phyloP scores from a whole-genome alignment of 1,140 invertebrate genomes.

The Temnothorax longispinosus region DNA sequence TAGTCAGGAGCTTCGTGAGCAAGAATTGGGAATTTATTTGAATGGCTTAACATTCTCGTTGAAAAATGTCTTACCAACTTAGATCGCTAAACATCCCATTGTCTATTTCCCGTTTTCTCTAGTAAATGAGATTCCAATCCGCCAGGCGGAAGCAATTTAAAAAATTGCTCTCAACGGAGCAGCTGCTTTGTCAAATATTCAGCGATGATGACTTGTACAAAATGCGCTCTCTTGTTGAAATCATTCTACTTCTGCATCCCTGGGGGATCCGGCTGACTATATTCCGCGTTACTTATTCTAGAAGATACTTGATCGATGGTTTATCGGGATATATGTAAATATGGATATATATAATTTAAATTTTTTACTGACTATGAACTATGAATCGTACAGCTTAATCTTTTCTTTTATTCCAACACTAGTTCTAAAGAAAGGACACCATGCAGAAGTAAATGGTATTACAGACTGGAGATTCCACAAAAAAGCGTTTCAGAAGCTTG shows the following conservation, averaged over 20 bases:
- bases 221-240: slow-evolving; percentile 61
- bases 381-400: too few relatives aligned
- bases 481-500: background rate
- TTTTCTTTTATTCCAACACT: too few relatives aligned
- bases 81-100: slow-evolving; percentile 38
- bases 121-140: slow-evolving; percentile 39
- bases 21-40: background rate
- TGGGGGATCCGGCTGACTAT: slow-evolving; percentile 65
- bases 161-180: slow-evolving; percentile 76
- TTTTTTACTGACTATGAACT: too few relatives aligned
- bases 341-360: too few relatives aligned
- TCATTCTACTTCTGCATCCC: slow-evolving; percentile 68
- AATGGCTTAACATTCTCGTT: background rate
- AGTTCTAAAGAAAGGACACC: background rate
- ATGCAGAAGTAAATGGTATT: background rate
- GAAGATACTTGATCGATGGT: background rate
- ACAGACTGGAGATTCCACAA: background rate
- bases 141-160: slow-evolving; percentile 75
- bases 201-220: slow-evolving; percentile 62
- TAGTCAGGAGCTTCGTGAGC: background rate
- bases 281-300: slow-evolving; percentile 52
- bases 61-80: slow-evolving; percentile 13
- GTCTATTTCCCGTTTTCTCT: slow-evolving; percentile 38
- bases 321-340: too few relatives aligned
- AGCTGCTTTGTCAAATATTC: slow-evolving; percentile 69